Base-by-base conservation (phyloP, 2,888 invertebrate species). In the Hypsopygia costalis region DNA sequence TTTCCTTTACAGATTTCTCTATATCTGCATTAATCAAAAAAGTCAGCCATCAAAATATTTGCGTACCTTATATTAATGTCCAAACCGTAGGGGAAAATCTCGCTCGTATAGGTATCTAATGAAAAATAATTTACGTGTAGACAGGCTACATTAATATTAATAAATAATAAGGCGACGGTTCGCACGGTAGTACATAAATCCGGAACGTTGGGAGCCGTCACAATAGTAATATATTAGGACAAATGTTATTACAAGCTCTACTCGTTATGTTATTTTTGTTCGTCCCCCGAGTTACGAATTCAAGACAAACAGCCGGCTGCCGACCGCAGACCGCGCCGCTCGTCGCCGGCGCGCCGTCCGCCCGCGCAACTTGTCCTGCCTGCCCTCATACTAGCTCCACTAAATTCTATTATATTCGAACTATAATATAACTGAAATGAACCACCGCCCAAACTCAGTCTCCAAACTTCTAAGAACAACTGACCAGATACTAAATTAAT, bases 191-290 rank as follows among this genome's bases (percentile, higher is more conserved):
- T 79, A 72, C 66, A 81, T 83, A 83, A 83, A 81, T 82, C 80
- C 73, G 60, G 69, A 59, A 58, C 65, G 78, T 71, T 72, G 74
- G 54, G 66, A 66, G 69, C 69, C 81, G 83, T 82, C 85, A 83
- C 82, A 83, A 82, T 81, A 80, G 77, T 81, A 76, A 82, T 83
- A 83, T 85, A 83, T 83, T 85, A 81, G 81, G 81, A 81, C 86
- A 80, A 82, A 85, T 85, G 82, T 86, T 86, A 81, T 85, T 83
- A 83, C 82, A 83, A 86, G 83, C 81, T 62, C 65, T 66, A 77
- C 75, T 77, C 79, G 75, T 79, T 75, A 74, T 80, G 83, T 82
- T 86, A 86, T 86, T 86, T 86, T 83, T 78, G 77, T 81, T 64
- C 74, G 63, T 66, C 73, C 70, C 73, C 65, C 56, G 66, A 59